Evolutionary conservation across 2,888 invertebrate species (phyloP), one percentile per base, ranked within the genome.

Genomic region (Mayetiola destructor): DNA sequence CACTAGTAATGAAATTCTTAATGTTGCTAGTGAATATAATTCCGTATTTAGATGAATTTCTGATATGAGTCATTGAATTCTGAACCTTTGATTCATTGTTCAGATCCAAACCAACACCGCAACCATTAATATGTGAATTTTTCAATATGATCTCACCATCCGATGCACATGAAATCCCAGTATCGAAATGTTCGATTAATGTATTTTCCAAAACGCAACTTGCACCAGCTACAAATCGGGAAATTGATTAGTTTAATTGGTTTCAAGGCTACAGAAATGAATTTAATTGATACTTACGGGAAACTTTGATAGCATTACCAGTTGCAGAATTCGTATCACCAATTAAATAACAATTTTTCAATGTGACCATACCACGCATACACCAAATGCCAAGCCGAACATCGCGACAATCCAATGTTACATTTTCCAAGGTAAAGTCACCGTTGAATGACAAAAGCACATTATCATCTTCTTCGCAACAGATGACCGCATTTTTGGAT

Each of bases 281-380:
- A 9, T n/a, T n/a, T 14, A 32, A 30, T 14, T 23, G 6, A 29
- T 16, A 63, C 64, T 58, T 70, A 65, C 62, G 73, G 70, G 57
- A 72, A 65, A 63, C 75, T n/a, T 78, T 71, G 27, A 80, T 71
- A 21, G 77, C 79, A 63, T 77, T 73, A 63, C 76, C 76, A 2
- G 76, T 76, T 6, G 75, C 74, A 2, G 76, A 76, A 42, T 69
- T 67, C 37, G 72, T 73, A 62, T 76, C 70, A 1, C 76, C 77
- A 39, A 73, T 62, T 54, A 81, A 66, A 61, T 67, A 72, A 63
- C 80, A 80, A 61, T 76, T 75, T 48, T 67, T 70, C 56, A 81
- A 62, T 14, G 65, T 67, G 1, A 77, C 64, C 23, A 66, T 71
- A 14, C 80, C 80, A 60, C 67, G 68, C 56, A 78, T 72, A 8